Conservation (phyloP, 2,797 vertebrate species). For the Eulemur rubriventer region DNA sequence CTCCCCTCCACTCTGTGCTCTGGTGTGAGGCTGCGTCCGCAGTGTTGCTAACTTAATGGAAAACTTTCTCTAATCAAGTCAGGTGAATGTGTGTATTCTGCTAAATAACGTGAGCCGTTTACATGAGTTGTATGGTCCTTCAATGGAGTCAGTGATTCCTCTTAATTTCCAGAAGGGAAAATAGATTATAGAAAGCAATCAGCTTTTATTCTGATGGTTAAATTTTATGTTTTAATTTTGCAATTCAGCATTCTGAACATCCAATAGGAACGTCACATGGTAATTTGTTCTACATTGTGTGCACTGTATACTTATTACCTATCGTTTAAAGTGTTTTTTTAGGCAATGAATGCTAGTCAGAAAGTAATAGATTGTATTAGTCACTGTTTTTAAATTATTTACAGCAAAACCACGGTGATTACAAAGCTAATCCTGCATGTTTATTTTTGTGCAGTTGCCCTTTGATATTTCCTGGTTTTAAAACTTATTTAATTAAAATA, state of each 20-base stretch:
- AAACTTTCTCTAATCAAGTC: conserved; percentile 34
- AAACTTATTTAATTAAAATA: conserved; percentile 79
- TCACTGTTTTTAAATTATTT: conserved; percentile 74
- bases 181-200: conserved; percentile 33
- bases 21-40: neutral
- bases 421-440: conserved; percentile 51
- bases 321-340: conserved; percentile 57
- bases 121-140: conserved; percentile 27
- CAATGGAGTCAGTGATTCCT: conserved; percentile 51
- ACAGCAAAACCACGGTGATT: conserved; percentile 64
- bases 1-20: neutral
- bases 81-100: conserved; percentile 17
- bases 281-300: conserved; percentile 48
- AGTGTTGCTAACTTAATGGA: neutral
- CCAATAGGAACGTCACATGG: conserved; percentile 4
- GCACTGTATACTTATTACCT: conserved; percentile 22
- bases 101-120: neutral
- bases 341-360: conserved; percentile 62
- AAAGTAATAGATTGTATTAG: conserved; percentile 61
- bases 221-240: conserved; percentile 64
- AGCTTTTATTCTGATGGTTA: conserved; percentile 62
- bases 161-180: conserved; percentile 62
- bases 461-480: conserved; percentile 80
- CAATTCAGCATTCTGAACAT: conserved; percentile 7
- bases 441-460: conserved; percentile 75